phyloP scores from a whole-genome alignment of 2,888 invertebrate genomes.

The Dioctria linearis region DNA sequence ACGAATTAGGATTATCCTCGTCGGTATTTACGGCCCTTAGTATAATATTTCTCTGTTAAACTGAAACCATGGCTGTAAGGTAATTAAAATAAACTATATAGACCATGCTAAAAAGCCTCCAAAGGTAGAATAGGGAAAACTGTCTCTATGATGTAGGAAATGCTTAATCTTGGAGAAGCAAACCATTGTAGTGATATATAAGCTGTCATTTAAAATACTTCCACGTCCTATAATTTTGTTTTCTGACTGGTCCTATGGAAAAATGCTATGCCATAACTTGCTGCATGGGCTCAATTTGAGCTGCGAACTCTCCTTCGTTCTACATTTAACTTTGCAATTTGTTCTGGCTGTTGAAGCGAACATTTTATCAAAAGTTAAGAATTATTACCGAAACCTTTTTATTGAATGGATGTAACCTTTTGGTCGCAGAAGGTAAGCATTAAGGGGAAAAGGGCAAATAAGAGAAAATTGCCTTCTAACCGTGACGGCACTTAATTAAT shows the following conservation, averaged over 20 bases:
- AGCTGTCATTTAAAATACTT: slow-evolving; percentile 45
- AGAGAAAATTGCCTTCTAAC: slow-evolving; percentile 31
- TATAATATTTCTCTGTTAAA: too few species aligned
- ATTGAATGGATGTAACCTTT: slow-evolving; percentile 41
- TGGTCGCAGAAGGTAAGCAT: slow-evolving; percentile 23
- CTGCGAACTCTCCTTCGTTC: slow-evolving; percentile 12
- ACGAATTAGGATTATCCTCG: too few species aligned
- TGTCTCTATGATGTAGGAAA: neutral
- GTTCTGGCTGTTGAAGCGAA: slow-evolving; percentile 38
- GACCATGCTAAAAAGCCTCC: neutral
- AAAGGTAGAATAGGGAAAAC: neutral
- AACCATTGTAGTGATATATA: slow-evolving; percentile 47
- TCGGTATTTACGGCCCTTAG: too few species aligned
- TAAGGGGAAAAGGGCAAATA: neutral
- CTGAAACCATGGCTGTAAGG: too few species aligned
- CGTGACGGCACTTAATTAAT: slow-evolving; percentile 28
- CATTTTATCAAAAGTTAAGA: slow-evolving; percentile 53
- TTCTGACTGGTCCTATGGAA: neutral
- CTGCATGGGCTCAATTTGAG: slow-evolving; percentile 14
- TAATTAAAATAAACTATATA: too few species aligned
- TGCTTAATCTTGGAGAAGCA: slow-evolving; percentile 46
- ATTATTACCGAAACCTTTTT: slow-evolving; percentile 48
- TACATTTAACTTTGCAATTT: slow-evolving; percentile 52
- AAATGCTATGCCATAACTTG: slow-evolving; percentile 31
- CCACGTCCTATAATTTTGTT: slow-evolving; percentile 46